Conservation (phyloP, 2,113 vertebrate genomes). For the Urocolius indicus region DNA sequence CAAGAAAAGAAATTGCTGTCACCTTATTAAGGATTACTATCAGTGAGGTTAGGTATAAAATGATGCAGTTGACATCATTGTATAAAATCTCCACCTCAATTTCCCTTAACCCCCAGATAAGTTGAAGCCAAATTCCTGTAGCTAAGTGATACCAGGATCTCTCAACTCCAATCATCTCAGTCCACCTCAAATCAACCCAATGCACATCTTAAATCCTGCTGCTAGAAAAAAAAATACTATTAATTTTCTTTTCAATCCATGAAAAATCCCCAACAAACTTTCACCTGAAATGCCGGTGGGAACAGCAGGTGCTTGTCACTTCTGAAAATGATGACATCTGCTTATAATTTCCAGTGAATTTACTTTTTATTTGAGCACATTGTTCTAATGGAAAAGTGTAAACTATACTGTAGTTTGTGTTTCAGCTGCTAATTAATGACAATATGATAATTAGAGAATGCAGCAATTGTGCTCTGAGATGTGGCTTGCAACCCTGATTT, state of each 20-base stretch:
- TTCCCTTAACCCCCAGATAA: background rate
- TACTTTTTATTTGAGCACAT: background rate
- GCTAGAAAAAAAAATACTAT: background rate
- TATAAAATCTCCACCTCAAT: background rate
- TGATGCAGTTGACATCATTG: background rate
- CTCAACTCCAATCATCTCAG: background rate
- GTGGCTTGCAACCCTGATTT: slow-evolving; percentile 30
- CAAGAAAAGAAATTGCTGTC: background rate
- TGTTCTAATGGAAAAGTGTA: background rate
- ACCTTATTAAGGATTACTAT: background rate
- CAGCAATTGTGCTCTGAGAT: background rate
- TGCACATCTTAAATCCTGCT: background rate
- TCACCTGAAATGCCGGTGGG: background rate
- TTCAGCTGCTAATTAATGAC: slow-evolving; percentile 52
- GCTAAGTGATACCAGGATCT: background rate
- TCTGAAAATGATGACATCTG: background rate
- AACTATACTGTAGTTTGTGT: background rate
- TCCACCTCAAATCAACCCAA: background rate
- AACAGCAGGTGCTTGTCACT: background rate
- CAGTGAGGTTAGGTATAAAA: background rate
- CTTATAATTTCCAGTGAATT: background rate
- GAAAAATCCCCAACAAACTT: background rate
- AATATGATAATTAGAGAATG: background rate
- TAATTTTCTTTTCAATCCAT: background rate
- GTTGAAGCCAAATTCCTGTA: background rate